A percentile compares a stretch with the other conserved stretches of the same genome.
Conservation (phyloP, 2,797 vertebrate genomes). For the Eulemur albifrons region DNA sequence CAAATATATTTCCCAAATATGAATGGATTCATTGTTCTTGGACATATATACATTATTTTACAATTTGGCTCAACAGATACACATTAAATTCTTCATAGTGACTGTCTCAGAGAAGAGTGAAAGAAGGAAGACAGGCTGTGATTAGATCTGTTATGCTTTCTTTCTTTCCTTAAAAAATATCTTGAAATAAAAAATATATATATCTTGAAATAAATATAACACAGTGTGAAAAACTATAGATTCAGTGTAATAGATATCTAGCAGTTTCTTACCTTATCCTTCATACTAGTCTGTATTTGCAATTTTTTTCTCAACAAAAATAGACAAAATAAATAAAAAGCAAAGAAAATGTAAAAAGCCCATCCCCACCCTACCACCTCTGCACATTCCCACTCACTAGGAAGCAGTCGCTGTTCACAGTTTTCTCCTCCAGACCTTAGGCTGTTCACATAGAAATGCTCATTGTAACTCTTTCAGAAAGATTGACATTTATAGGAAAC, state of each 20-base stretch:
- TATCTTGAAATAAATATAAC: neutral
- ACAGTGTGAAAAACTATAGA: neutral
- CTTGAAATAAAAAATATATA: constrained; percentile 16
- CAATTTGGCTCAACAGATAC: neutral
- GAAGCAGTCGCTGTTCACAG: fast-evolving
- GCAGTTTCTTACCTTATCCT: neutral
- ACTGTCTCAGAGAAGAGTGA: neutral
- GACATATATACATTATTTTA: neutral
- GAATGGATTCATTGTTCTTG: neutral
- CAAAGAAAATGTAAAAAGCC: neutral
- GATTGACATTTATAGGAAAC: neutral
- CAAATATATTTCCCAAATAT: neutral
- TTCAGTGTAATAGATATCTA: neutral
- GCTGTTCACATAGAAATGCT: fast-evolving
- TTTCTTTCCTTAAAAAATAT: neutral
- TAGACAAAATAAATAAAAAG: neutral
- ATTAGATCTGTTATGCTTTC: neutral
- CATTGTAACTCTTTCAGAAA: neutral
- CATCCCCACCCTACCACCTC: neutral
- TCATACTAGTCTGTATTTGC: neutral
- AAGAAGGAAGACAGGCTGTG: neutral
- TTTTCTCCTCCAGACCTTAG: fast-evolving
- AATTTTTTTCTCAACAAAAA: neutral
- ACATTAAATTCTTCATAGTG: neutral
- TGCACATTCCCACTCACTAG: too few relatives aligned